Conservation (phyloP, 1,140 invertebrate genomes). For the Conus ventricosus region DNA sequence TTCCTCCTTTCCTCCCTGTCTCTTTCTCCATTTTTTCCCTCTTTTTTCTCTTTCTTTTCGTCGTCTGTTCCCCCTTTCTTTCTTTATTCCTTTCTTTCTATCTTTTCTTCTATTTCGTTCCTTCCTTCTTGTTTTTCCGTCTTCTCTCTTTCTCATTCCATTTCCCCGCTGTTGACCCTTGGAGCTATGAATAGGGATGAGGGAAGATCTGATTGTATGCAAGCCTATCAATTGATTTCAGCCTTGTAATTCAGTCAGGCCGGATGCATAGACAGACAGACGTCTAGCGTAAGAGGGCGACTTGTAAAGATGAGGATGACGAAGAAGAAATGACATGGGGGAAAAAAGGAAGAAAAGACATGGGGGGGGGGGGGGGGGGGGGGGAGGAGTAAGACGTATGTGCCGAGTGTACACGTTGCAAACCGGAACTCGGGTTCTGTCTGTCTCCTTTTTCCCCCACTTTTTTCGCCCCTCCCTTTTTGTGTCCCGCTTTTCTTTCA, state of each 20-base stretch:
- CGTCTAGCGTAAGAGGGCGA: too few species aligned
- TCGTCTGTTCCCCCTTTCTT: not conserved
- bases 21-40: not conserved
- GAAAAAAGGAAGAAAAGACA: too few species aligned
- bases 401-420: not conserved
- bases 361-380: too few species aligned
- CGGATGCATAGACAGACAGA: too few species aligned
- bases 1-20: not conserved
- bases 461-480: not conserved
- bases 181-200: too few species aligned
- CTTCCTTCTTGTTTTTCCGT: not conserved
- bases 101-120: constrained; percentile 1
- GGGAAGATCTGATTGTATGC: too few species aligned
- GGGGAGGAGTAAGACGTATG: too few species aligned
- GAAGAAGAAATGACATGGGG: too few species aligned
- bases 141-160: not conserved
- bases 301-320: too few species aligned
- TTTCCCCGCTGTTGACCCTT: not conserved
- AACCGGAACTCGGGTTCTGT: not conserved
- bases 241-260: too few species aligned
- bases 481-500: not conserved
- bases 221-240: not conserved
- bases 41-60: not conserved
- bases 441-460: not conserved
- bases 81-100: not conserved